These are phyloP conservation scores for Forpus xanthops DNA, from an alignment of 2,797 vertebrate species.

Conservation along the genomic window DNA sequence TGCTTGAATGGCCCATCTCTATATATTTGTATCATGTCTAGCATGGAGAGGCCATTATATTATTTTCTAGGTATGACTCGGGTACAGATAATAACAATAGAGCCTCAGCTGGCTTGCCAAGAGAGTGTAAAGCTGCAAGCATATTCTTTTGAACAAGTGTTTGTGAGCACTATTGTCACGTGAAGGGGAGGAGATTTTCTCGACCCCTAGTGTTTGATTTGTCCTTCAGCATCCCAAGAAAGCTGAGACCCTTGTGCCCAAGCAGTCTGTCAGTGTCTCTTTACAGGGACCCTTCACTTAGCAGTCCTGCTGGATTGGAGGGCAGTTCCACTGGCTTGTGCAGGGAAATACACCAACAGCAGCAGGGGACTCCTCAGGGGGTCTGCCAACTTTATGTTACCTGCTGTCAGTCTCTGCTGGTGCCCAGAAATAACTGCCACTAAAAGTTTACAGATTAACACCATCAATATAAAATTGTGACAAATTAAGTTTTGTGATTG, in stretches of 20 bases:
- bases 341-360: neutral
- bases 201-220: neutral
- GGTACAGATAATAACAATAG: neutral
- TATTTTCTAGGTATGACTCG: neutral
- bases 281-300: neutral
- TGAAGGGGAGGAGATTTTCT: neutral
- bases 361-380: neutral
- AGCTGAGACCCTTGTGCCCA: neutral
- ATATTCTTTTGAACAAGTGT: neutral
- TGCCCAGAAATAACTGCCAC: neutral
- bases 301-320: neutral
- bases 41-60: neutral
- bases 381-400: neutral
- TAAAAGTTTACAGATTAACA: neutral
- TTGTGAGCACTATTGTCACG: neutral
- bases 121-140: neutral
- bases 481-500: neutral
- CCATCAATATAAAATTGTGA: neutral
- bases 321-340: neutral
- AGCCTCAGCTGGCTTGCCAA: neutral
- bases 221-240: neutral
- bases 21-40: neutral
- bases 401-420: neutral
- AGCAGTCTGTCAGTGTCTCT: neutral
- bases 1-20: neutral